Percentiles rank a stretch among this genome's conserved stretches.
Conservation (phyloP, 2,888 invertebrate species). For the Luffia ferchaultella region DNA sequence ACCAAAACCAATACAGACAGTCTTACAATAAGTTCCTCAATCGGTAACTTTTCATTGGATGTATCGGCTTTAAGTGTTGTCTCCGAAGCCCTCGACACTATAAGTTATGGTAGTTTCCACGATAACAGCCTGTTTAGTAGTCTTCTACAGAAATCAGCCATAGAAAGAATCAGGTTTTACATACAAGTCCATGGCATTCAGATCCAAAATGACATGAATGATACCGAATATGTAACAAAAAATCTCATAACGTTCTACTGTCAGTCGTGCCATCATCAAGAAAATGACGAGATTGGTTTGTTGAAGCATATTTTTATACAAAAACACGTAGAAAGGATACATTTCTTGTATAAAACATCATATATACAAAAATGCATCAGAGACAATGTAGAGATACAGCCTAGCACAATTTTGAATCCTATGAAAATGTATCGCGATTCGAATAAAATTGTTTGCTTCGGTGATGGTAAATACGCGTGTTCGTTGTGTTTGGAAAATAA, state of each 20-base stretch:
- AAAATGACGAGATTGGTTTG: constrained; percentile 38
- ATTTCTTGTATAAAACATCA: constrained; percentile 51
- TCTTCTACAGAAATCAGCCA: constrained; percentile 41
- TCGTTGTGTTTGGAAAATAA: constrained; percentile 48
- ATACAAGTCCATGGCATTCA: constrained; percentile 53
- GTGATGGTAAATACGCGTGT: constrained; percentile 50
- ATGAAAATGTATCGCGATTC: constrained; percentile 57
- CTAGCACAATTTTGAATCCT: constrained; percentile 48
- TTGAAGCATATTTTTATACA: constrained; percentile 42
- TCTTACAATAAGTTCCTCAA: constrained; percentile 45
- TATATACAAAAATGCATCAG: constrained; percentile 53
- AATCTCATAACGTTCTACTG: constrained; percentile 37
- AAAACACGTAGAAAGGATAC: constrained; percentile 46
- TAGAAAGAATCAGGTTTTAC: constrained; percentile 52
- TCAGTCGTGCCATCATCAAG: constrained; percentile 33
- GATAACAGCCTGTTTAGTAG: constrained; percentile 36
- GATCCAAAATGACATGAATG: constrained; percentile 27
- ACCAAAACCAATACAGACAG: constrained; percentile 30
- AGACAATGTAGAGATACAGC: constrained; percentile 45
- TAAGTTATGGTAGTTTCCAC: constrained; percentile 51
- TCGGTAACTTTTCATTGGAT: constrained; percentile 50
- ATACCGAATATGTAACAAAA: constrained; percentile 27
- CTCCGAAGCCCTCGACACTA: constrained; percentile 47
- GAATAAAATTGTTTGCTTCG: constrained; percentile 56
- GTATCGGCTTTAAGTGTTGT: constrained; percentile 44